Evolutionary conservation across 2,797 vertebrate species (phyloP).

Genomic region (Chiloscyllium punctatum): DNA sequence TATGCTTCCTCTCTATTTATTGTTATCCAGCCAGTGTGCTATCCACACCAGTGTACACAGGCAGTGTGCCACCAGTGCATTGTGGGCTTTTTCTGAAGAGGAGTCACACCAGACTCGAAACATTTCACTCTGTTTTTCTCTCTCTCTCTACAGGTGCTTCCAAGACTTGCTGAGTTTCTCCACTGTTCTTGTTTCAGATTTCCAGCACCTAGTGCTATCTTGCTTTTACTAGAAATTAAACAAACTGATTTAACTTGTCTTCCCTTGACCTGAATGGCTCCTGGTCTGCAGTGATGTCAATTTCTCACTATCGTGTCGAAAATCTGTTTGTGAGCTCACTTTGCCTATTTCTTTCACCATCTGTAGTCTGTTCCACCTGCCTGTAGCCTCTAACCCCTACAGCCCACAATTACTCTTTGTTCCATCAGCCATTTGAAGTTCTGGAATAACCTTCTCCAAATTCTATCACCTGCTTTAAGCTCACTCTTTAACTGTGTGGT

Average conservation of each 20-base stretch:
- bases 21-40: too few species aligned
- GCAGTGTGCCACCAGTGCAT: too few species aligned
- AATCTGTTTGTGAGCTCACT: background rate
- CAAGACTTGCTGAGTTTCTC: too few species aligned
- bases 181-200: too few species aligned
- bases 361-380: background rate
- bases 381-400: background rate
- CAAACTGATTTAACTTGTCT: background rate
- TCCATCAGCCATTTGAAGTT: background rate
- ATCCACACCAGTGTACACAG: too few species aligned
- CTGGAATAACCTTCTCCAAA: background rate
- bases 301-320: background rate
- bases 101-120: too few species aligned
- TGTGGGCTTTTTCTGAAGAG: too few species aligned
- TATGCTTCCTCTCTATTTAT: too few species aligned
- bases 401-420: background rate
- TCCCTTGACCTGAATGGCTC: background rate
- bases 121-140: too few species aligned
- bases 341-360: background rate
- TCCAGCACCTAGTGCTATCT: too few species aligned
- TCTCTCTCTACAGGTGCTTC: too few species aligned
- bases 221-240: background rate
- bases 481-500: background rate
- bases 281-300: background rate
- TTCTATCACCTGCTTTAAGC: background rate